Base-by-base conservation (phyloP, 2,113 vertebrate genomes). In the Agapornis roseicollis region DNA sequence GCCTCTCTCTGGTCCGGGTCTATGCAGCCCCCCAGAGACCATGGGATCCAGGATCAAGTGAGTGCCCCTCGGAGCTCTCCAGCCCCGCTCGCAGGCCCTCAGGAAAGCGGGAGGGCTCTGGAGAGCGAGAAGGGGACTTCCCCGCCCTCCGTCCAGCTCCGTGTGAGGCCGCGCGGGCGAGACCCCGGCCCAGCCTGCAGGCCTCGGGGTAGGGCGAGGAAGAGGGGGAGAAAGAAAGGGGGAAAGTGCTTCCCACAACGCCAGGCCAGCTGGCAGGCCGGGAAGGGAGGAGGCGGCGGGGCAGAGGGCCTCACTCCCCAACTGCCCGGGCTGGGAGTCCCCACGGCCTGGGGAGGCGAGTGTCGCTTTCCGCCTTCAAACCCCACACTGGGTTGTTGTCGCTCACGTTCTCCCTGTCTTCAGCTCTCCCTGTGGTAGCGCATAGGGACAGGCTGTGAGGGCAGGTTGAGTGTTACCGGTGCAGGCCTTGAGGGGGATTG, bases 21-120 rank as follows among this genome's bases (percentile, higher is more conserved):
- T 98, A 98, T 98, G 97, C 97, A 97, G 97, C 95, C 97, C 96
- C 95, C 95, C 88, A 89, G 97, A 97, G 97, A 98, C 97, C 97
- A 98, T 98, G 98, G 98, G 98, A 96, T 98, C 98, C 98, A 97
- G 98, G 97, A 97, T 98, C 97, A 98, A 98, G 98, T 98, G 98
- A 98, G 98, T 98, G 97, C 69, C 69, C 92, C 94, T 85, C 76
- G 76, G 64, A 90, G 95, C 90, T 85, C 93, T 47, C 53, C 93
- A 65, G 89, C 31, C 89, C 39, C 61, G 55, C 70, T 68, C 6
- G 44, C 86, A 55, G 86, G 89, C 92, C 87, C 92, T 41, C 63
- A 47, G 92, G 42, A 80, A 35, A n/a, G 80, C 68, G 77, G 77
- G 82, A 46, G 73, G n/a, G 72, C 68, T 80, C 35, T 27, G 76